phyloP scores from a whole-genome alignment of 2,113 vertebrate species.

The Rhinoptilus africanus region DNA sequence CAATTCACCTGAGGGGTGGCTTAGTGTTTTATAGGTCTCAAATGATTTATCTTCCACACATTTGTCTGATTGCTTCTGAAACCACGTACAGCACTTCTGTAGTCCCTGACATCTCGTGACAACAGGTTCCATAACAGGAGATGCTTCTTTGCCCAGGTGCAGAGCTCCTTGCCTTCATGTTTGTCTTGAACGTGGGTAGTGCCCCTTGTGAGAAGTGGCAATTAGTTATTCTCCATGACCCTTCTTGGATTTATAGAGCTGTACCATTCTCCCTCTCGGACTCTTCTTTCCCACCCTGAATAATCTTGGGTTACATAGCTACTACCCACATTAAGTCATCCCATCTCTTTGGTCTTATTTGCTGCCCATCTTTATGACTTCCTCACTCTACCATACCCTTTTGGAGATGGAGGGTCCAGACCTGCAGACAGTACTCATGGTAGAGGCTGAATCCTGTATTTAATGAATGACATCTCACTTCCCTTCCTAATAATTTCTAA shows the following conservation, averaged over 20 bases:
- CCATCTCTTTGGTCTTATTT: not conserved
- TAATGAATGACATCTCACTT: not conserved
- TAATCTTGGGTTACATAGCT: not conserved
- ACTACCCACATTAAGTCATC: not conserved
- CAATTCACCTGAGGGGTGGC: not conserved
- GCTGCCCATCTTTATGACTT: not conserved
- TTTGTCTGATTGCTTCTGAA: not conserved
- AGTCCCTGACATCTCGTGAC: not conserved
- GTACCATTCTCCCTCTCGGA: not conserved
- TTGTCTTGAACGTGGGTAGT: not conserved
- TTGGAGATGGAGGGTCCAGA: not conserved
- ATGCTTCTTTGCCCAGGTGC: not conserved
- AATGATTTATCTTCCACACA: not conserved
- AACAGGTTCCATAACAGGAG: not conserved
- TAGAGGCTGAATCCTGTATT: not conserved
- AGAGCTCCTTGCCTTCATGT: not conserved
- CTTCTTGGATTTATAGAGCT: not conserved
- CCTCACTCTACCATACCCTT: not conserved
- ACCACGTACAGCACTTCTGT: not conserved
- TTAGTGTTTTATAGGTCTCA: not conserved
- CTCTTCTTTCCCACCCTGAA: not conserved
- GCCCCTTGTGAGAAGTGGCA: not conserved
- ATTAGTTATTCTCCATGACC: not conserved
- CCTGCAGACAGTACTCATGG: not conserved
- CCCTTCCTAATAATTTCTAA: not conserved